These are phyloP conservation scores for Sarcophaga variegata DNA, from an alignment of 2,888 invertebrate genomes.

Conservation along the genomic window DNA sequence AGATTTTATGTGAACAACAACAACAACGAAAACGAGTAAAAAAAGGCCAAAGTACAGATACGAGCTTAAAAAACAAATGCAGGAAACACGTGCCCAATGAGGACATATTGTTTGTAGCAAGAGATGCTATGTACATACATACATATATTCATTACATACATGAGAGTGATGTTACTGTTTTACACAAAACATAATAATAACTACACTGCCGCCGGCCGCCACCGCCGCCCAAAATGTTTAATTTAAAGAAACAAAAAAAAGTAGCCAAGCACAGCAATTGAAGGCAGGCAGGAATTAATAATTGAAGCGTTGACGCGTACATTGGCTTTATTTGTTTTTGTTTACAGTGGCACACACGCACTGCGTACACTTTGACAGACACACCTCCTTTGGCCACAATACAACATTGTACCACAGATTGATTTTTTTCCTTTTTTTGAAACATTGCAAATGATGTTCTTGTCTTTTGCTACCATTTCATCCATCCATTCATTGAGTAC, in stretches of 20 bases:
- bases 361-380: conserved; percentile 55
- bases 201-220: conserved; percentile 32
- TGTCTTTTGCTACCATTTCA: conserved; percentile 71
- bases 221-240: conserved; percentile 38
- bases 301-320: conserved; percentile 70
- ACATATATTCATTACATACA: not conserved
- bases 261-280: conserved; percentile 38
- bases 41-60: not conserved
- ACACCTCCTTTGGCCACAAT: conserved; percentile 68
- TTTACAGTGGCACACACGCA: conserved; percentile 77
- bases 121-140: conserved; percentile 17
- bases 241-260: conserved; percentile 14
- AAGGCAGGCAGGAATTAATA: conserved; percentile 61
- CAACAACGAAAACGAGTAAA: no score
- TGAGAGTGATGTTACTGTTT: not conserved
- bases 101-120: conserved; percentile 65
- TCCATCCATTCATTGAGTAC: not conserved
- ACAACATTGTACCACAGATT: conserved; percentile 32
- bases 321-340: conserved; percentile 72
- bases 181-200: not conserved
- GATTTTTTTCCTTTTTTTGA: not conserved
- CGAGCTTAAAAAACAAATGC: conserved; percentile 3
- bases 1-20: conserved; percentile 25
- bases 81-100: conserved; percentile 68
- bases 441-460: conserved; percentile 79